phyloP scores from a whole-genome alignment of 2,888 invertebrate species.

The Oligia fasciuncula region DNA sequence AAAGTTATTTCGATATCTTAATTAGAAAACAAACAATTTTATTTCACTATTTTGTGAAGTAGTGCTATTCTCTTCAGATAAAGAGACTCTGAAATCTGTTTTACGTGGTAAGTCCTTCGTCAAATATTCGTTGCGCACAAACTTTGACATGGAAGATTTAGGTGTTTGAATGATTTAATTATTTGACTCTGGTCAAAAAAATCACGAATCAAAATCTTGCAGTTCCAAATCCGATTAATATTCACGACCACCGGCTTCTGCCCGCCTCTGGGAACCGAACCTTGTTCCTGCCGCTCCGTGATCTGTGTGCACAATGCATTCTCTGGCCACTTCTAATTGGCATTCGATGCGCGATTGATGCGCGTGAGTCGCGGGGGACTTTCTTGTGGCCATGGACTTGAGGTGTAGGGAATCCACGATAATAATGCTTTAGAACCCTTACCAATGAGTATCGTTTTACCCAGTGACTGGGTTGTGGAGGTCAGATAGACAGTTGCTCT shows the following conservation, averaged over 20 bases:
- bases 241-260: constrained; percentile 52
- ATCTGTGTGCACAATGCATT: constrained; percentile 64
- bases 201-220: constrained; percentile 15
- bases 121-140: not conserved
- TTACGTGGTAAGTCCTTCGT: no score
- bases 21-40: no score
- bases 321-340: constrained; percentile 58
- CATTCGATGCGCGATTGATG: constrained; percentile 48
- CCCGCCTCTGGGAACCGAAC: constrained; percentile 64
- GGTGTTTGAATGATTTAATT: not conserved
- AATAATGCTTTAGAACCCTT: not conserved
- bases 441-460: not conserved
- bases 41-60: not conserved
- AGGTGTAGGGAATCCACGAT: constrained; percentile 1
- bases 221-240: constrained; percentile 47
- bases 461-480: not conserved
- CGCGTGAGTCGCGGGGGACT: constrained; percentile 53
- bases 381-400: constrained; percentile 43
- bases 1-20: no score
- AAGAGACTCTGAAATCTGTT: not conserved
- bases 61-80: not conserved
- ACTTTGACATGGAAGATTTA: not conserved
- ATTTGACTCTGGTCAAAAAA: not conserved
- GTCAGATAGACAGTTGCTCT: not conserved
- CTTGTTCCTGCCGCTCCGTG: constrained; percentile 65